These are phyloP conservation scores for Lasioglossum zephyrum DNA, from an alignment of 2,888 invertebrate species.

Conservation along the genomic window DNA sequence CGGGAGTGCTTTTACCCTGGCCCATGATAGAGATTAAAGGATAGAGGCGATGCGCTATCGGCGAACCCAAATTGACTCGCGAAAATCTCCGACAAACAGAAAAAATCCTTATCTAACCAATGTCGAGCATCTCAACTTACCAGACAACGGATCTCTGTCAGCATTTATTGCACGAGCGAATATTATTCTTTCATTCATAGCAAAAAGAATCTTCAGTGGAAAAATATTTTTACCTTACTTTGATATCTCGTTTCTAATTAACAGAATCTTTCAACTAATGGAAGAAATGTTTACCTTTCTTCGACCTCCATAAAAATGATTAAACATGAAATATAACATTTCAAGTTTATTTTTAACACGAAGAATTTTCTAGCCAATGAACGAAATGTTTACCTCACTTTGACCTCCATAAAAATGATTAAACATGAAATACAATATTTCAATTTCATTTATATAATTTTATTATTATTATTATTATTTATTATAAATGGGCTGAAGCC, in stretches of 20 bases:
- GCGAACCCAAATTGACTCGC: slow-evolving; percentile 10
- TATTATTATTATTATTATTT: too few species aligned
- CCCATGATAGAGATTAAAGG: slow-evolving; percentile 64
- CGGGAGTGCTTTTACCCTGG: slow-evolving; percentile 65
- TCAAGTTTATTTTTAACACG: not conserved
- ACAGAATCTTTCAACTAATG: too few species aligned
- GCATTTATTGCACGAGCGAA: too few species aligned
- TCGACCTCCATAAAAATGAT: not conserved
- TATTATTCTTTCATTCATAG: not conserved
- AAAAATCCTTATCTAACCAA: not conserved
- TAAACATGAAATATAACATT: not conserved
- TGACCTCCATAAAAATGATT: not conserved
- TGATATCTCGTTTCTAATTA: not conserved
- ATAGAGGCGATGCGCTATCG: slow-evolving; percentile 35
- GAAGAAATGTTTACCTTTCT: not conserved
- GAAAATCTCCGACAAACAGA: not conserved
- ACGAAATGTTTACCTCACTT: not conserved
- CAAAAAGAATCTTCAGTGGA: not conserved
- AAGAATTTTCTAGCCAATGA: not conserved
- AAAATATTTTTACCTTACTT: not conserved
- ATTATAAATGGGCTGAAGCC: too few species aligned
- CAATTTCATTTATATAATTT: too few species aligned
- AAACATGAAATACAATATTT: too few species aligned
- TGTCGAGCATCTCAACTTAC: not conserved
- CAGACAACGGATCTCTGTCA: not conserved